Evolutionary conservation across 2,113 vertebrate species (phyloP).

Genomic region (Osmerus eperlanus): DNA sequence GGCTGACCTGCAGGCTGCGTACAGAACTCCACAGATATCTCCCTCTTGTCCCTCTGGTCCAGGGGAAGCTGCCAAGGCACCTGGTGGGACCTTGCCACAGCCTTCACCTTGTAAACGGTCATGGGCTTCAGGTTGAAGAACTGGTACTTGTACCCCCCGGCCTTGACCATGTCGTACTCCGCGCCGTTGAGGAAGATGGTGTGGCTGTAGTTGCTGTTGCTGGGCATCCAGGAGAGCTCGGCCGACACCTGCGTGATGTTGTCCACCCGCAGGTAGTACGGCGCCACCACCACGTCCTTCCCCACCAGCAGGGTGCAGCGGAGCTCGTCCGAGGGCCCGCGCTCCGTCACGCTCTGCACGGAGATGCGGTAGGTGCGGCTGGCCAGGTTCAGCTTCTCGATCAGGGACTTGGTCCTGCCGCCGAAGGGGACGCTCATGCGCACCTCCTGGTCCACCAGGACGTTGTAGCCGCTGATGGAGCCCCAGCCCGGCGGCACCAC

Average conservation of each 20-base stretch:
- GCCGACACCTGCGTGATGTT: slow-evolving; percentile 84
- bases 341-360: slow-evolving; percentile 85
- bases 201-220: slow-evolving; percentile 97
- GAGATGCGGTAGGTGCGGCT: slow-evolving; percentile 87
- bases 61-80: slow-evolving; percentile 96
- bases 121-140: slow-evolving; percentile 90
- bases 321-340: slow-evolving; percentile 87
- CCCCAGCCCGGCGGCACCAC: slow-evolving; percentile 89
- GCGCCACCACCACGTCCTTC: slow-evolving; percentile 91
- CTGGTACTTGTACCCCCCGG: slow-evolving; percentile 88
- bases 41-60: slow-evolving; percentile 91
- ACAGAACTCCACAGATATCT: slow-evolving; percentile 91
- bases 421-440: slow-evolving; percentile 85
- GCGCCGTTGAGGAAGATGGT: slow-evolving; percentile 90
- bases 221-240: slow-evolving; percentile 92
- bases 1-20: slow-evolving; percentile 90
- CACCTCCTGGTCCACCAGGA: slow-evolving; percentile 89
- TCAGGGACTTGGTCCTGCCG: slow-evolving; percentile 87
- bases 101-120: slow-evolving; percentile 87
- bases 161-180: slow-evolving; percentile 88
- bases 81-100: slow-evolving; percentile 92
- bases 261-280: slow-evolving; percentile 87
- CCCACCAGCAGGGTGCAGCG: slow-evolving; percentile 93
- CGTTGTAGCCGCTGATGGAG: slow-evolving; percentile 86
- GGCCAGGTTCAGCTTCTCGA: slow-evolving; percentile 91